A percentile compares a stretch with the other conserved stretches of the same genome.
Conservation (phyloP, 2,113 vertebrate species). For the Rhadina sibilatrix region DNA sequence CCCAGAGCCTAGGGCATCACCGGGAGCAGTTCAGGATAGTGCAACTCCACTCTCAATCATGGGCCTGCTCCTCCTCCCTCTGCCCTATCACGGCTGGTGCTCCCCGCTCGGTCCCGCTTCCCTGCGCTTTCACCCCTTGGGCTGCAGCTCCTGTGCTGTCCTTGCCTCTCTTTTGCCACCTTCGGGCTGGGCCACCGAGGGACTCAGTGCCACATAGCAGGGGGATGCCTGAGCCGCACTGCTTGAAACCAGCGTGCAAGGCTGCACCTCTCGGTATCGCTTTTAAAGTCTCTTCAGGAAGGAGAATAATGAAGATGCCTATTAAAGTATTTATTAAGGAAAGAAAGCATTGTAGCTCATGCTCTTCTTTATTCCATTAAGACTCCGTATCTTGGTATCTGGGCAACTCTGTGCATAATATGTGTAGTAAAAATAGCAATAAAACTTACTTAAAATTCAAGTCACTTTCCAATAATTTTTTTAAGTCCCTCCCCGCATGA, state of each 20-base stretch:
- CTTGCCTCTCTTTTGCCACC: background rate
- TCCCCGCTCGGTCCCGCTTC: accelerated
- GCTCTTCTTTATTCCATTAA: background rate
- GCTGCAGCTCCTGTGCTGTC: background rate
- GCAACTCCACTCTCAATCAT: accelerated
- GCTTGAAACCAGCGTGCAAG: background rate
- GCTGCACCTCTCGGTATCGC: background rate
- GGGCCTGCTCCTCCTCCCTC: background rate
- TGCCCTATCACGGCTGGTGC: accelerated
- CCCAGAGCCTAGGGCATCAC: too few relatives aligned
- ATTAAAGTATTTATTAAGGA: background rate
- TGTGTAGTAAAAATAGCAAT: background rate
- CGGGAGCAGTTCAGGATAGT: background rate
- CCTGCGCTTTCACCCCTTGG: too few relatives aligned
- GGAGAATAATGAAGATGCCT: background rate
- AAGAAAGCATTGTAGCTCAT: background rate
- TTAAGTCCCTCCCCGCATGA: background rate
- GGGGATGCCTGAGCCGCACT: accelerated
- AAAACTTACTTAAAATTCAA: conserved; percentile 1
- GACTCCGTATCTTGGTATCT: background rate
- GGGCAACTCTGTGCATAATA: background rate
- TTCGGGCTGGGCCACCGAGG: background rate
- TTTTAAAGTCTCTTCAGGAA: background rate
- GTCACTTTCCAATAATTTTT: background rate
- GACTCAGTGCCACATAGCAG: too few relatives aligned